Conservation (phyloP, 1,140 invertebrate genomes). For the Drosophila chauvacae region DNA sequence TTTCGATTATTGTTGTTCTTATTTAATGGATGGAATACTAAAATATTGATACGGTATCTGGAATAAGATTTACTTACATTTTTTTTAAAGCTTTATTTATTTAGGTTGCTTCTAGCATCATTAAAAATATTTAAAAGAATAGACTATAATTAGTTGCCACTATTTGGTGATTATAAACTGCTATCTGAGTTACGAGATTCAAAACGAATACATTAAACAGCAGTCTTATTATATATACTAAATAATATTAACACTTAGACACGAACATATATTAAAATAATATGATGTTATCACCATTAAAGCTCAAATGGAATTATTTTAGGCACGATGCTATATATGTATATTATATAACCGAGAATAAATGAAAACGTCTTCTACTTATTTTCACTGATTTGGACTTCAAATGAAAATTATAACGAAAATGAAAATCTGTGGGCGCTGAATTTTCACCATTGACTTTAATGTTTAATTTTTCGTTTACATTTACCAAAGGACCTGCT, state of each 20-base stretch:
- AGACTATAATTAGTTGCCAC: no score
- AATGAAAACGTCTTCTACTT: neutral
- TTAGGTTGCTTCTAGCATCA: neutral
- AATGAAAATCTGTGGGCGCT: neutral
- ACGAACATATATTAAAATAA: no score
- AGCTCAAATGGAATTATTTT: neutral
- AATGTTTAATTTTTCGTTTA: slow-evolving; percentile 16
- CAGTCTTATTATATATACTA: no score
- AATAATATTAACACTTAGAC: no score
- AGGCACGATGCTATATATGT: no score
- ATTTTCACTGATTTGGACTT: neutral
- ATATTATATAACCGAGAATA: no score
- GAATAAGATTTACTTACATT: no score
- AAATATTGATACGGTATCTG: neutral
- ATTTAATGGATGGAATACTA: neutral
- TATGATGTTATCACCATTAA: no score
- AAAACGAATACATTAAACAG: no score
- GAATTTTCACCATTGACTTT: neutral
- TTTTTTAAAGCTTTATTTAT: neutral
- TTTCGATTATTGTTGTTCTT: no score
- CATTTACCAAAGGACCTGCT: slow-evolving; percentile 4
- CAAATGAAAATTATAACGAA: neutral
- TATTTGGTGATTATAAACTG: no score
- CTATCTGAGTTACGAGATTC: no score
- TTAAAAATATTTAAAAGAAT: neutral